Evolutionary conservation across 2,113 vertebrate species (phyloP), one percentile per base, ranked within the genome.

Genomic region (Thomomys bottae): DNA sequence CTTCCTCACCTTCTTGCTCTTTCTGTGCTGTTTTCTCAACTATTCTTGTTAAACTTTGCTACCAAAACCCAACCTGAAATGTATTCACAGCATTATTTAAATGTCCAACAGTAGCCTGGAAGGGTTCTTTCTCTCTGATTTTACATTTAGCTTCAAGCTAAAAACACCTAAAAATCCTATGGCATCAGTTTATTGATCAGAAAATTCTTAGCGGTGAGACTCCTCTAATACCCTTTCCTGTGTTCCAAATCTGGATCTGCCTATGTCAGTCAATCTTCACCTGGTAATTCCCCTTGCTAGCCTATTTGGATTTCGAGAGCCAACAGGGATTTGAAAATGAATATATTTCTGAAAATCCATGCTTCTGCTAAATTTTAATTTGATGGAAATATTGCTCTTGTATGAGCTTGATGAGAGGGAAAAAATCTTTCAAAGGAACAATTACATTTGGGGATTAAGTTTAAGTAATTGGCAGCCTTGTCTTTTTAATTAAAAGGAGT

Each of bases 381-480:
- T 95, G 90, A 93, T 94, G 54, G 88, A 90, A 94, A 94, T 96
- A 92, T 80, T 95, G 91, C 83, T 95, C 40, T 90, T 93, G 89
- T 91, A 81, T 67, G 85, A 95, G 86, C 72, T 95, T 95, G 90
- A 88, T 71, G 68, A 72, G n/a, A 40, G 4, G 21, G 45, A 88
- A 85, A 92, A 73, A 70, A 86, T 84, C 92, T 96, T 95, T 94
- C 92, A 93, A 94, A 96, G 95, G 92, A 95, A 96, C 96, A 97
- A 87, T 96, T 96, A 94, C 94, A 95, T 96, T 84, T 96, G 93
- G 87, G 96, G 91, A 93, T 97, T 97, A 97, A 92, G 92, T 96
- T 93, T 90, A 94, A 96, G 94, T 96, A 97, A 96, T 95, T 96
- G 96, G 87, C 92, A 96, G 95, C 84, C 95, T 94, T 95, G 92